Evolutionary conservation across 2,113 vertebrate genomes (phyloP).

Genomic region (Centropus unirufus): DNA sequence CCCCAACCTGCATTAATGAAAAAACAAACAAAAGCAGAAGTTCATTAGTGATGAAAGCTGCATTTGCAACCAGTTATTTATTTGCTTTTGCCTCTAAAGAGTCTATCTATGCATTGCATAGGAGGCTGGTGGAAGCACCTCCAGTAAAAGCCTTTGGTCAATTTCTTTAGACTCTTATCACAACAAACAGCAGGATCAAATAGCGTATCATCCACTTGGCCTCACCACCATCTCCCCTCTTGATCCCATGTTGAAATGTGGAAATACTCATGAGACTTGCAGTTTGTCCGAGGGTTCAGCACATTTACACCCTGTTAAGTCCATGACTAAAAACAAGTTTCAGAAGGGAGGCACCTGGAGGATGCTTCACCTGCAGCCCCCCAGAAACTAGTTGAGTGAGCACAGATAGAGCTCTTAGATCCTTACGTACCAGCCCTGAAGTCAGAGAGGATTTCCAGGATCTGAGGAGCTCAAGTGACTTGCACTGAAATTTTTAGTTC

Average conservation of each 20-base stretch:
- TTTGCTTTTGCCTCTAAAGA: constrained; percentile 21
- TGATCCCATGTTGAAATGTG: background rate
- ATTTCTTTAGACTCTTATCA: background rate
- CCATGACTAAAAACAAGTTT: background rate
- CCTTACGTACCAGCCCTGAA: background rate
- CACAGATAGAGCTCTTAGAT: background rate
- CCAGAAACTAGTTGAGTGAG: background rate
- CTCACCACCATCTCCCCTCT: background rate
- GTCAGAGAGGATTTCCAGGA: background rate
- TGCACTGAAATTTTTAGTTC: background rate
- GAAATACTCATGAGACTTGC: background rate
- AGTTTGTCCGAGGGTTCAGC: background rate
- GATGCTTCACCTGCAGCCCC: background rate
- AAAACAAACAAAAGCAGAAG: constrained; percentile 47
- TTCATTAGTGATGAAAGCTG: constrained; percentile 18
- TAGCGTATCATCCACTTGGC: background rate
- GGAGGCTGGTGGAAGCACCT: background rate
- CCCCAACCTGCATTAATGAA: constrained; percentile 50
- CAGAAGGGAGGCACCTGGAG: background rate
- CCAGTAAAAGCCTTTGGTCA: background rate
- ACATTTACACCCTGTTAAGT: background rate
- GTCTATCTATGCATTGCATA: constrained; percentile 49
- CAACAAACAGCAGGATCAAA: constrained; percentile 24
- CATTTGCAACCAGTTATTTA: constrained; percentile 39
- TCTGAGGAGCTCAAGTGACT: background rate